Evolutionary conservation across 2,113 vertebrate genomes (phyloP).

Genomic region (Cathartes aura): DNA sequence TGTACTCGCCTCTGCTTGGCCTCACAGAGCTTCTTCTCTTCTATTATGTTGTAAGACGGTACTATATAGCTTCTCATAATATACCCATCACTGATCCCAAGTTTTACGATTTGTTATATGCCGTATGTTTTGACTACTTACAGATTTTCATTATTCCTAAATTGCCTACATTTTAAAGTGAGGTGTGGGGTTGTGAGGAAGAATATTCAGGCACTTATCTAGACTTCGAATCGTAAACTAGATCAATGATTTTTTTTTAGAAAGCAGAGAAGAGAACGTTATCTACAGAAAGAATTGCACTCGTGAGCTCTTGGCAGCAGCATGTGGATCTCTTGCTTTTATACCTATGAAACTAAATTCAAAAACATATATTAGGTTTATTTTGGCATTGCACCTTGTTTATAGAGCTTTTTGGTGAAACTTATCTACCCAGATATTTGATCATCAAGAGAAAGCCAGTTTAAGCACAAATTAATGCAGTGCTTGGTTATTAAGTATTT

Average conservation of each 20-base stretch:
- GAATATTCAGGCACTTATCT: conserved; percentile 19
- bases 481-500: conserved; percentile 72
- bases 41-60: not conserved
- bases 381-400: conserved; percentile 51
- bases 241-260: conserved; percentile 5
- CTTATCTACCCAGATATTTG: conserved; percentile 72
- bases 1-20: not conserved
- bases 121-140: not conserved
- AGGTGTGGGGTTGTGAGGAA: conserved; percentile 31
- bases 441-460: conserved; percentile 53
- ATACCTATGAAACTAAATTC: not conserved
- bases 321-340: conserved; percentile 17
- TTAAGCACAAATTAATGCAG: conserved; percentile 67
- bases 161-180: conserved; percentile 44
- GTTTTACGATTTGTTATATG: not conserved
- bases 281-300: conserved; percentile 20
- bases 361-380: conserved; percentile 28
- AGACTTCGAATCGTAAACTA: conserved; percentile 51
- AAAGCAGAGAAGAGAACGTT: conserved; percentile 12
- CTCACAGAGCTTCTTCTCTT: not conserved
- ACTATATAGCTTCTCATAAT: not conserved
- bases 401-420: conserved; percentile 68
- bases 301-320: not conserved
- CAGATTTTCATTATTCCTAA: conserved; percentile 43
- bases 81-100: not conserved